Conservation (phyloP, 2,113 vertebrate species). For the Isichthys henryi region DNA sequence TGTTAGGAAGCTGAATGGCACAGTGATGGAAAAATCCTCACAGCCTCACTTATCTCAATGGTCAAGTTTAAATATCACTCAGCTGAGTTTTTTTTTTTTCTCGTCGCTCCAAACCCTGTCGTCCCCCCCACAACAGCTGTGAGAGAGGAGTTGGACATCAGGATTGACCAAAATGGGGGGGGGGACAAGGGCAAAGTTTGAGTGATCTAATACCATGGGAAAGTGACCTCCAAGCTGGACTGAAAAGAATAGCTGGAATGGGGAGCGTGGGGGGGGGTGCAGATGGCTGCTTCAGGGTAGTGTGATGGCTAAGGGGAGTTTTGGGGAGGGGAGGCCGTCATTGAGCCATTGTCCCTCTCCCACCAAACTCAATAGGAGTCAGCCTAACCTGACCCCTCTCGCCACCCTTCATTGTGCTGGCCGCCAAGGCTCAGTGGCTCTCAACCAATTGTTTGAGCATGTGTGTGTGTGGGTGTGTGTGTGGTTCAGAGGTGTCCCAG, state of each 20-base stretch:
- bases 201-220: slow-evolving; percentile 66
- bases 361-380: slow-evolving; percentile 41
- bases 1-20: neutral
- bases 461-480: neutral
- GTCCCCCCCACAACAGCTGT: slow-evolving; percentile 45
- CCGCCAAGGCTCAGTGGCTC: slow-evolving; percentile 44
- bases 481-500: slow-evolving; percentile 10
- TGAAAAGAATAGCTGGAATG: slow-evolving; percentile 46
- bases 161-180: slow-evolving; percentile 34
- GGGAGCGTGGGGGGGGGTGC: slow-evolving; percentile 51
- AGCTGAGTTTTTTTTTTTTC: neutral
- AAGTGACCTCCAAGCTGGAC: slow-evolving; percentile 59
- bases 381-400: slow-evolving; percentile 50
- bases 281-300: slow-evolving; percentile 53
- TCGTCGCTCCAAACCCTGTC: neutral
- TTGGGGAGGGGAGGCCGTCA: slow-evolving; percentile 43
- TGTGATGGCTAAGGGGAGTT: slow-evolving; percentile 39
- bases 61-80: slow-evolving; percentile 48
- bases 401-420: slow-evolving; percentile 31
- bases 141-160: slow-evolving; percentile 36
- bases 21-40: neutral
- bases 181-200: slow-evolving; percentile 21
- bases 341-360: slow-evolving; percentile 53
- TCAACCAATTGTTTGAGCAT: slow-evolving; percentile 34
- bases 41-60: slow-evolving; percentile 22